These are phyloP conservation scores for Aphelocoma coerulescens DNA, from an alignment of 2,113 vertebrate genomes.

Conservation along the genomic window DNA sequence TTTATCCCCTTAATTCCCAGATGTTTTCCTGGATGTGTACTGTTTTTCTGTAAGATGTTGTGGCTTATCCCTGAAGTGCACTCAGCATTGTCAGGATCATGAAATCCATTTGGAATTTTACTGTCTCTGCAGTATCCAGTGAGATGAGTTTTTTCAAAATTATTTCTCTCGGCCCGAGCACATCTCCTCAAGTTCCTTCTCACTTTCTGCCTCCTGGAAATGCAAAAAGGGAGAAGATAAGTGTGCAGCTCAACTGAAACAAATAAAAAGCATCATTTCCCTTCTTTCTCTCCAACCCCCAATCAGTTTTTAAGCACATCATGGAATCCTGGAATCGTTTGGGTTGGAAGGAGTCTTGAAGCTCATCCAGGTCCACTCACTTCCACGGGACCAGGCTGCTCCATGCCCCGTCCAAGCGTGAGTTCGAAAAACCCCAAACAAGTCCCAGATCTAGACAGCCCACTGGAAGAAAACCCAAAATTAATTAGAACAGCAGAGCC, in stretches of 20 bases:
- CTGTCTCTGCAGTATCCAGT: not conserved
- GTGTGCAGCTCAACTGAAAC: not conserved
- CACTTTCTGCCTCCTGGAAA: slow-evolving; percentile 67
- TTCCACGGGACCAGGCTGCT: not conserved
- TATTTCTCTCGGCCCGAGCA: slow-evolving; percentile 9
- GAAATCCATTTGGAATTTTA: not conserved
- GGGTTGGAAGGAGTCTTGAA: not conserved
- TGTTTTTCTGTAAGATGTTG: not conserved
- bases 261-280: not conserved
- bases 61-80: not conserved
- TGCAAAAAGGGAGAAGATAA: not conserved
- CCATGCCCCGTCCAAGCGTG: not conserved
- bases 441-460: not conserved
- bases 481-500: not conserved
- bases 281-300: not conserved
- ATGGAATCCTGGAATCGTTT: not conserved
- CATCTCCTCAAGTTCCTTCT: slow-evolving; percentile 69
- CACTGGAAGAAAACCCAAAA: not conserved
- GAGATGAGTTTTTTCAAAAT: not conserved
- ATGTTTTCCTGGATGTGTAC: not conserved
- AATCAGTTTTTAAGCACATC: rapidly evolving
- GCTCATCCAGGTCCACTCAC: not conserved
- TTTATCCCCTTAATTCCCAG: not conserved
- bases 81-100: not conserved
- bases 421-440: not conserved